Evolutionary conservation across 2,797 vertebrate species (phyloP).

Genomic region (Hoplostethus atlanticus): DNA sequence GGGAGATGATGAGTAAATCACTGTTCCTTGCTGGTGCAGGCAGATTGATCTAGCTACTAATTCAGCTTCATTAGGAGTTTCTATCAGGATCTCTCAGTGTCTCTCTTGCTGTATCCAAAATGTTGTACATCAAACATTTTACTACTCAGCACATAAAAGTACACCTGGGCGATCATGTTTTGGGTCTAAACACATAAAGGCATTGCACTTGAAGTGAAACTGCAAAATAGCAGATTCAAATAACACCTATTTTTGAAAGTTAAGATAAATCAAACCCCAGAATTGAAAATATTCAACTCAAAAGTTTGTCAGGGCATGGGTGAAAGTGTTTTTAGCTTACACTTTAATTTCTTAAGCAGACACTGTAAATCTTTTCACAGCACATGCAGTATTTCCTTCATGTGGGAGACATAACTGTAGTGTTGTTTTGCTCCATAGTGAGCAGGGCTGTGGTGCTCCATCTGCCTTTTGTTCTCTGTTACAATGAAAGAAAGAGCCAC

Average conservation of each 20-base stretch:
- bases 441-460: slow-evolving; percentile 42
- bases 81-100: too few species aligned
- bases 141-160: too few species aligned
- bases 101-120: too few species aligned
- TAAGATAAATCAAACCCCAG: neutral
- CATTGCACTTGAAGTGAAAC: neutral
- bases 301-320: neutral
- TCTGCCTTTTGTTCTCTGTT: slow-evolving; percentile 77
- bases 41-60: too few species aligned
- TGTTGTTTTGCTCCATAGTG: slow-evolving; percentile 16
- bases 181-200: too few species aligned
- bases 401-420: slow-evolving; percentile 16
- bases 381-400: slow-evolving; percentile 14
- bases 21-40: too few species aligned
- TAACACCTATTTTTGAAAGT: neutral
- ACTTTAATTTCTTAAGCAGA: slow-evolving; percentile 2
- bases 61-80: too few species aligned
- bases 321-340: slow-evolving; percentile 1
- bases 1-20: too few species aligned
- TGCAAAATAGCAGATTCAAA: neutral
- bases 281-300: neutral
- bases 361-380: slow-evolving; percentile 20
- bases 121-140: too few species aligned
- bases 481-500: slow-evolving; percentile 72
- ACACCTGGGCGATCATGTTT: too few species aligned